These are phyloP conservation scores for Apogon talboti DNA, from an alignment of 2,797 vertebrate genomes.

Conservation along the genomic window DNA sequence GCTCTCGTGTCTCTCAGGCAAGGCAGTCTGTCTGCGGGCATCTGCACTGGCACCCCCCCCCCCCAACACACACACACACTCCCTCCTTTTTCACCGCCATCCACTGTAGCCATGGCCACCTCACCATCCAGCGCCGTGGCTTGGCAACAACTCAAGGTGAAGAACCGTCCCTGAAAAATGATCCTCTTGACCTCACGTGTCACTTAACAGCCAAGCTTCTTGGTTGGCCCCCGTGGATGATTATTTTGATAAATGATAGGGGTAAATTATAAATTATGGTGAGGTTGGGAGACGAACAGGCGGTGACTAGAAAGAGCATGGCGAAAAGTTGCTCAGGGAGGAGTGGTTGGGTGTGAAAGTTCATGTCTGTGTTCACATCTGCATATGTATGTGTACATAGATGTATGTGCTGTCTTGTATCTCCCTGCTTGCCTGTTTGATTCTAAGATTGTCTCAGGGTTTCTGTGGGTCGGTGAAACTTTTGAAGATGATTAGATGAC, in stretches of 20 bases:
- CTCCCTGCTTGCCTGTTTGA: slow-evolving; percentile 31
- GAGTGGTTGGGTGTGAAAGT: not conserved
- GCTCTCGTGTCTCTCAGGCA: slow-evolving; percentile 80
- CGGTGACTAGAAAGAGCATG: slow-evolving; percentile 6
- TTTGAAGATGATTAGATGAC: slow-evolving; percentile 64
- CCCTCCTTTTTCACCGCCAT: slow-evolving; percentile 17
- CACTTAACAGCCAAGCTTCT: slow-evolving; percentile 34
- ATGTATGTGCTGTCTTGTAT: slow-evolving; percentile 7
- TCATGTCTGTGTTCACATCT: slow-evolving; percentile 7
- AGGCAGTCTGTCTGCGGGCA: slow-evolving; percentile 82
- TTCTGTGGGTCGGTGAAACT: slow-evolving; percentile 32
- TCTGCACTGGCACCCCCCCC: slow-evolving; percentile 73
- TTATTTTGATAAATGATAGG: slow-evolving; percentile 60
- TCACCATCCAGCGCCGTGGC: slow-evolving; percentile 51
- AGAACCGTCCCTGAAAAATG: slow-evolving; percentile 40
- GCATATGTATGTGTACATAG: not conserved
- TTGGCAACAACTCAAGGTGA: slow-evolving; percentile 48
- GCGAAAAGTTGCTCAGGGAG: slow-evolving; percentile 29
- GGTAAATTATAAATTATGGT: slow-evolving; percentile 43
- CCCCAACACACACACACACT: not conserved
- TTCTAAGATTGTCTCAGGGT: slow-evolving; percentile 31
- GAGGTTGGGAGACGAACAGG: slow-evolving; percentile 14
- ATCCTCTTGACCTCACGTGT: slow-evolving; percentile 66
- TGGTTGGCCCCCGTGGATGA: slow-evolving; percentile 23
- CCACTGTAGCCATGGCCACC: slow-evolving; percentile 52